Evolutionary conservation across 2,888 invertebrate species (phyloP).

Genomic region (Pseudoips prasinana): DNA sequence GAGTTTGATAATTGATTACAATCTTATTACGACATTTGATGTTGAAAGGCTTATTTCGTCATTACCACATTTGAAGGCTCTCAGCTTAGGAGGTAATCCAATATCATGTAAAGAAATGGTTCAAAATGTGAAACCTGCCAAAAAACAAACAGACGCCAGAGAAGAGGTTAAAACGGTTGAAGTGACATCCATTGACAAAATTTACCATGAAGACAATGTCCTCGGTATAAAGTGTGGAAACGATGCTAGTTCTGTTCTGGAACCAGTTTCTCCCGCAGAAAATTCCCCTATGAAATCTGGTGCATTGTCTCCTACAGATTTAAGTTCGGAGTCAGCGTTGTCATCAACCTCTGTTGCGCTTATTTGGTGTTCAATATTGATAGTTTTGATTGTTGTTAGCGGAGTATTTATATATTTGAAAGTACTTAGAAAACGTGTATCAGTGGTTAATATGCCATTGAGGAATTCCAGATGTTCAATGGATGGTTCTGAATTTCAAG

Average conservation of each 20-base stretch:
- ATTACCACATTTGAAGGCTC: slow-evolving; percentile 45
- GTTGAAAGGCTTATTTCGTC: slow-evolving; percentile 51
- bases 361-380: slow-evolving; percentile 38
- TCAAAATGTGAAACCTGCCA: slow-evolving; percentile 40
- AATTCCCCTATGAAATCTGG: no score
- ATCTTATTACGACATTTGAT: slow-evolving; percentile 57
- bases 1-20: slow-evolving; percentile 63
- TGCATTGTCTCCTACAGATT: neutral
- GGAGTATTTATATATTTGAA: slow-evolving; percentile 23
- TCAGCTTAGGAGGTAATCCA: slow-evolving; percentile 70
- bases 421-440: slow-evolving; percentile 22
- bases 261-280: neutral
- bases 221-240: slow-evolving; percentile 69
- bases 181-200: slow-evolving; percentile 64
- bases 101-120: slow-evolving; percentile 65
- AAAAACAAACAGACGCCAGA: neutral
- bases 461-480: slow-evolving; percentile 43
- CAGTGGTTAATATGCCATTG: slow-evolving; percentile 34
- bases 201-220: slow-evolving; percentile 71
- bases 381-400: slow-evolving; percentile 31
- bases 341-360: slow-evolving; percentile 26
- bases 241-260: slow-evolving; percentile 13
- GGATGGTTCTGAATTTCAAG: slow-evolving; percentile 43
- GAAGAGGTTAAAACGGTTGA: slow-evolving; percentile 29
- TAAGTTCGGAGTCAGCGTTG: neutral